A percentile compares a stretch with the other conserved stretches of the same genome.
phyloP scores from a whole-genome alignment of 2,888 invertebrate genomes.

The Dasysyrphus albostriatus region DNA sequence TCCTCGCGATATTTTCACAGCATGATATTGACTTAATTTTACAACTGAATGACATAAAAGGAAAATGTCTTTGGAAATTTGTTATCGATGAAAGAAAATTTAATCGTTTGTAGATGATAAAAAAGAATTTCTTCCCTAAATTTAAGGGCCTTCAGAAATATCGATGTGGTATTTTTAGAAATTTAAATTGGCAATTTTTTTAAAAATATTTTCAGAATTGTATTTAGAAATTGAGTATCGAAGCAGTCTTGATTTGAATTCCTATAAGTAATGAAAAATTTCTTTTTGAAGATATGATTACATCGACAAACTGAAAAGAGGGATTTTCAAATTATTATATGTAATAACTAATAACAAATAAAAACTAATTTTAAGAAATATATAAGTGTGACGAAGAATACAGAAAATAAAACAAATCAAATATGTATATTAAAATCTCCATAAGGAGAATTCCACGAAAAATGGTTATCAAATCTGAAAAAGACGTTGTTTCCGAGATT shows the following conservation, averaged over 20 bases:
- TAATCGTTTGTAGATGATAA: background rate
- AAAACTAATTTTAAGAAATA: no score
- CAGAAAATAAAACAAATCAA: background rate
- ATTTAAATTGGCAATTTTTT: conserved; percentile 29
- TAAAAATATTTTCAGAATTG: conserved; percentile 4
- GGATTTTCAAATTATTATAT: background rate
- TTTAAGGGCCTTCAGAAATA: no score
- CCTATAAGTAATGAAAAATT: background rate
- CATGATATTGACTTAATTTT: conserved; percentile 29
- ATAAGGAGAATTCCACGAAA: no score
- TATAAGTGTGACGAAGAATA: no score
- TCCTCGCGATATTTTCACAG: background rate
- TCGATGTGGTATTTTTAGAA: background rate
- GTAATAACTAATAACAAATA: no score
- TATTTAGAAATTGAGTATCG: conserved; percentile 4
- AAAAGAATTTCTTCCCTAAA: background rate
- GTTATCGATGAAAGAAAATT: background rate
- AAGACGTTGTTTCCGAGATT: no score
- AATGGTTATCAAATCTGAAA: no score
- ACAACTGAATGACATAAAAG: conserved; percentile 17
- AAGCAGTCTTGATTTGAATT: conserved; percentile 13
- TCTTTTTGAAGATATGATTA: background rate
- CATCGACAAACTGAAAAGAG: background rate
- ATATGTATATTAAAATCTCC: background rate
- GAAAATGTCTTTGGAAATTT: conserved; percentile 1